Percentiles rank a stretch among this genome's conserved stretches.
These are phyloP conservation scores for Sparus aurata DNA, from an alignment of 2,797 vertebrate genomes.

Conservation along the genomic window DNA sequence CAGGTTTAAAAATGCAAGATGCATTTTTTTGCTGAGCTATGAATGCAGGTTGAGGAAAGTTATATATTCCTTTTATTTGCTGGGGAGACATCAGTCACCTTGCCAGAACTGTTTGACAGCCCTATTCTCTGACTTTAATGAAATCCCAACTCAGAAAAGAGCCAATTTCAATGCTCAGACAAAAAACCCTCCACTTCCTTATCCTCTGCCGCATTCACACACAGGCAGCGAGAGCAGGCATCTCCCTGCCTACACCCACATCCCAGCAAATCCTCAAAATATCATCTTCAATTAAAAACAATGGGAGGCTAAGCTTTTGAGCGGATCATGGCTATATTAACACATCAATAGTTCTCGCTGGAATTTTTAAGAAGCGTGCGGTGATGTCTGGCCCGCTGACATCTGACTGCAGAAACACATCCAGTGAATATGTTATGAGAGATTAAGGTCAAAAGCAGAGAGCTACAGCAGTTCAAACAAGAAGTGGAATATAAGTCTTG, in stretches of 20 bases:
- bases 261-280: slow-evolving; percentile 66
- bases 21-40: slow-evolving; percentile 58
- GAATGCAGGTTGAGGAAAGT: slow-evolving; percentile 55
- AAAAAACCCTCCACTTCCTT: slow-evolving; percentile 68
- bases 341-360: slow-evolving; percentile 53
- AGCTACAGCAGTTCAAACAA: slow-evolving; percentile 6
- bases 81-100: slow-evolving; percentile 75
- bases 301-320: slow-evolving; percentile 64
- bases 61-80: slow-evolving; percentile 56
- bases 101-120: slow-evolving; percentile 63
- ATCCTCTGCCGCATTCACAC: slow-evolving; percentile 53
- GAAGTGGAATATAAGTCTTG: background rate
- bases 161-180: slow-evolving; percentile 70
- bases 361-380: slow-evolving; percentile 29
- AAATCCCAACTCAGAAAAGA: slow-evolving; percentile 74
- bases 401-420: slow-evolving; percentile 26
- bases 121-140: slow-evolving; percentile 78
- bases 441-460: slow-evolving; percentile 44
- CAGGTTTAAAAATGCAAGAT: slow-evolving; percentile 60
- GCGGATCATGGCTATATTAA: slow-evolving; percentile 64
- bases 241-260: slow-evolving; percentile 53
- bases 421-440: slow-evolving; percentile 39
- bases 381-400: slow-evolving; percentile 36
- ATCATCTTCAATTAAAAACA: slow-evolving; percentile 71
- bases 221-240: slow-evolving; percentile 29